Evolutionary conservation across 1,140 invertebrate species (phyloP).

Genomic region (Myzus persicae): DNA sequence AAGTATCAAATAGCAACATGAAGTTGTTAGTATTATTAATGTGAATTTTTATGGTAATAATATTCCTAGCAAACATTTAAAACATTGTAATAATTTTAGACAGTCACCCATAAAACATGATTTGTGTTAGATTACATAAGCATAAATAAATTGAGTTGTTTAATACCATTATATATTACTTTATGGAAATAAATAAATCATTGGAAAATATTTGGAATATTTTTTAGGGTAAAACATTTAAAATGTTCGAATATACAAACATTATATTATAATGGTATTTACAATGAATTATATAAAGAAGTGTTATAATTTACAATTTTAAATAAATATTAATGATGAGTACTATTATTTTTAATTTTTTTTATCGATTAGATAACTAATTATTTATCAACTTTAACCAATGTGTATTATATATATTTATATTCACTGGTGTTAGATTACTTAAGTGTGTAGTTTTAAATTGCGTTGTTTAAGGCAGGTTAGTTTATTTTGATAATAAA

Average conservation of each 20-base stretch:
- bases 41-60: background rate
- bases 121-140: constrained; percentile 18
- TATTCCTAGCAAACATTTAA: background rate
- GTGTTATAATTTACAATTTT: background rate
- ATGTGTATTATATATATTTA: background rate
- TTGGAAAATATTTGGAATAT: background rate
- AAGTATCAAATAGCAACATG: background rate
- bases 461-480: background rate
- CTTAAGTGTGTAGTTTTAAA: background rate
- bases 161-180: background rate
- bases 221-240: background rate
- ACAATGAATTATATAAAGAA: too few relatives aligned
- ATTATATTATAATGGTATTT: too few relatives aligned
- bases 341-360: background rate
- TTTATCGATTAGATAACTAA: background rate
- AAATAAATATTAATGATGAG: background rate
- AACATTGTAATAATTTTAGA: constrained; percentile 13
- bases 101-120: constrained; percentile 5
- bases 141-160: constrained; percentile 19
- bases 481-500: background rate
- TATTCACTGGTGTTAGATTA: background rate
- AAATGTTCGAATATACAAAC: background rate
- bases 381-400: background rate
- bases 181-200: constrained; percentile 9
- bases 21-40: background rate